These are phyloP conservation scores for Meta bourneti DNA, from an alignment of 2,888 invertebrate species.

Conservation along the genomic window DNA sequence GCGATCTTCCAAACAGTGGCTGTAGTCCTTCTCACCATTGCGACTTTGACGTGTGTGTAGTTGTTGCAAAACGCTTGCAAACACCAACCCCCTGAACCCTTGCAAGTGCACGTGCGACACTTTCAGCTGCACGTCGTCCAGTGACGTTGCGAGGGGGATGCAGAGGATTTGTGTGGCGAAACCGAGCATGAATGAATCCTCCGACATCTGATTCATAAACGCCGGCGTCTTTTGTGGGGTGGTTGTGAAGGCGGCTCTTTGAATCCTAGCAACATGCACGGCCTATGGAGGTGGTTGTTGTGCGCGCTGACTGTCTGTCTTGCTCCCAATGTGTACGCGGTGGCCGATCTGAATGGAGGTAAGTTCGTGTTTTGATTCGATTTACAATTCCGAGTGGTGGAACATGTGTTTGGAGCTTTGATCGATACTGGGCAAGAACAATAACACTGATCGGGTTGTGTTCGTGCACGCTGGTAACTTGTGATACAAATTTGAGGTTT, in stretches of 20 bases:
- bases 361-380: conserved; percentile 35
- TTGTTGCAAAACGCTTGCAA: background rate
- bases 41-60: conserved; percentile 14
- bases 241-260: conserved; percentile 15
- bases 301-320: conserved; percentile 37
- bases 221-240: conserved; percentile 54
- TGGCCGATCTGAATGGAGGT: conserved; percentile 64
- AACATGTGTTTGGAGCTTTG: background rate
- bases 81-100: conserved; percentile 4
- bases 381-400: background rate
- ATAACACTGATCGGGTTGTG: too few relatives aligned
- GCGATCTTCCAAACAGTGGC: background rate
- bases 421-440: too few relatives aligned
- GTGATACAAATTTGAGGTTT: too few relatives aligned
- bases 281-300: conserved; percentile 38
- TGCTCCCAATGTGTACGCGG: conserved; percentile 29
- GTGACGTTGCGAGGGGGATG: background rate
- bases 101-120: conserved; percentile 3
- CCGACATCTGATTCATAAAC: conserved; percentile 41
- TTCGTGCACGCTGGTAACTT: too few relatives aligned
- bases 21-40: background rate
- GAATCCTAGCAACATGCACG: conserved; percentile 31
- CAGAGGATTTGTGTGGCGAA: too few relatives aligned
- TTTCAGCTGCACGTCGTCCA: background rate
- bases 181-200: background rate